Evolutionary conservation across 2,888 invertebrate genomes (phyloP).

Genomic region (Teleogryllus oceanicus): DNA sequence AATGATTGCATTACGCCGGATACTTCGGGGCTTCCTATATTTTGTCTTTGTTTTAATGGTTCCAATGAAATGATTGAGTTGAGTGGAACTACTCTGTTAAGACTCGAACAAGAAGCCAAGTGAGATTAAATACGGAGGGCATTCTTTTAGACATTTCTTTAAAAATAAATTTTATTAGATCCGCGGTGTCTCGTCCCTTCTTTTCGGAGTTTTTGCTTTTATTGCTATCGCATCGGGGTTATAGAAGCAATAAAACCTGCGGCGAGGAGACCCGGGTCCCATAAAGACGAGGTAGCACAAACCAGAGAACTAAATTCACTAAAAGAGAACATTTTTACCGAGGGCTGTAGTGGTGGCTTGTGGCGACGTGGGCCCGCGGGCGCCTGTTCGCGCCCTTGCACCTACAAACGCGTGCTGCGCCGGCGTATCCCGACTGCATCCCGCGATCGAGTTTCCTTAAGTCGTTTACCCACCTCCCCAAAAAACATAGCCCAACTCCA

Average conservation of each 20-base stretch:
- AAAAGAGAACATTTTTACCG: constrained; percentile 18
- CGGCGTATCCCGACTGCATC: too few species aligned
- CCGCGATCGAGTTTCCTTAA: too few species aligned
- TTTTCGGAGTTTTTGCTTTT: constrained; percentile 6
- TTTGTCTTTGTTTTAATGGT: constrained; percentile 32
- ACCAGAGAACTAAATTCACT: constrained; percentile 18
- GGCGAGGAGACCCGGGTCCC: background rate
- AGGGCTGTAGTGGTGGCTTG: background rate
- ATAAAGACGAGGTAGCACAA: constrained; percentile 18
- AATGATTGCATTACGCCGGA: constrained; percentile 34
- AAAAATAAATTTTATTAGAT: background rate
- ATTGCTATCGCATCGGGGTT: constrained; percentile 6
- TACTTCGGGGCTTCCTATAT: background rate
- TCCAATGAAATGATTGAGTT: constrained; percentile 32
- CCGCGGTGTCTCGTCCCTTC: background rate
- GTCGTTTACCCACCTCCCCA: too few species aligned
- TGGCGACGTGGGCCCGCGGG: background rate
- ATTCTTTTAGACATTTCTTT: constrained; percentile 19
- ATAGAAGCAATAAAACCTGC: background rate
- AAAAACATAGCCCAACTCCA: too few species aligned
- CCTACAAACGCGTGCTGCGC: background rate
- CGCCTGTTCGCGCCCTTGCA: background rate
- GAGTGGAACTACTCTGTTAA: constrained; percentile 29
- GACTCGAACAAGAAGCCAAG: constrained; percentile 29
- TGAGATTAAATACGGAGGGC: constrained; percentile 33